These are phyloP conservation scores for Arnoldichthys spilopterus DNA, from an alignment of 2,797 vertebrate species.

Conservation along the genomic window DNA sequence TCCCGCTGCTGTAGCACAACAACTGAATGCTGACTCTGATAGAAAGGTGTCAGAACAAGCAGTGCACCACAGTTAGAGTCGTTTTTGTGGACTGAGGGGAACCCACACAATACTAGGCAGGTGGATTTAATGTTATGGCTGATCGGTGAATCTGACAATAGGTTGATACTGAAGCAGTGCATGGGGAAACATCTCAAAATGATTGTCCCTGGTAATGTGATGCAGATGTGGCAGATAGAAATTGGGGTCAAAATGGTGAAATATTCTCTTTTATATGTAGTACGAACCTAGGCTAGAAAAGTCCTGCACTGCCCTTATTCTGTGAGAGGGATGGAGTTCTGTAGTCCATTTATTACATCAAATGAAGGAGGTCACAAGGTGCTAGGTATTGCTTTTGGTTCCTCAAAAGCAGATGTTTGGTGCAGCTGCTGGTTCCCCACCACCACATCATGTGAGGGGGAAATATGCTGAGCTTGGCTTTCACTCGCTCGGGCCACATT, in stretches of 20 bases:
- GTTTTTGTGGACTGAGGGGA: too few species aligned
- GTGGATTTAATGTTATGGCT: too few species aligned
- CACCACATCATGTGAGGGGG: conserved; percentile 26
- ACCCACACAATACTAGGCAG: too few species aligned
- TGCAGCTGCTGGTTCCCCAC: neutral
- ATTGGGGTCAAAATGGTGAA: neutral
- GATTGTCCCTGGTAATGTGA: neutral
- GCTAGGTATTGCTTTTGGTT: neutral
- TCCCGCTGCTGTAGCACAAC: too few species aligned
- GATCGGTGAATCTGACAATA: too few species aligned
- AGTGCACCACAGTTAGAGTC: too few species aligned
- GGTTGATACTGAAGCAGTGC: neutral
- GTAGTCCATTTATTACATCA: too few species aligned
- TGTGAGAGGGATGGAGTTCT: too few species aligned
- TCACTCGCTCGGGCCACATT: conserved; percentile 2
- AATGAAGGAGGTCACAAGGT: neutral
- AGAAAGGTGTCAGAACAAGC: too few species aligned
- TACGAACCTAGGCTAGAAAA: neutral
- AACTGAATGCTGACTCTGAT: too few species aligned
- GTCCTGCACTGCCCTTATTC: too few species aligned
- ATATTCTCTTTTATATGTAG: neutral
- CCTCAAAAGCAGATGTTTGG: conserved; percentile 31
- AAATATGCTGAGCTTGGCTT: conserved; percentile 25
- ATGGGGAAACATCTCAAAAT: neutral
- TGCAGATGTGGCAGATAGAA: too few species aligned